Evolutionary conservation across 53 echinoderm and acorn worm genomes (phyloP).

Genomic region (Arbacia lixula): DNA sequence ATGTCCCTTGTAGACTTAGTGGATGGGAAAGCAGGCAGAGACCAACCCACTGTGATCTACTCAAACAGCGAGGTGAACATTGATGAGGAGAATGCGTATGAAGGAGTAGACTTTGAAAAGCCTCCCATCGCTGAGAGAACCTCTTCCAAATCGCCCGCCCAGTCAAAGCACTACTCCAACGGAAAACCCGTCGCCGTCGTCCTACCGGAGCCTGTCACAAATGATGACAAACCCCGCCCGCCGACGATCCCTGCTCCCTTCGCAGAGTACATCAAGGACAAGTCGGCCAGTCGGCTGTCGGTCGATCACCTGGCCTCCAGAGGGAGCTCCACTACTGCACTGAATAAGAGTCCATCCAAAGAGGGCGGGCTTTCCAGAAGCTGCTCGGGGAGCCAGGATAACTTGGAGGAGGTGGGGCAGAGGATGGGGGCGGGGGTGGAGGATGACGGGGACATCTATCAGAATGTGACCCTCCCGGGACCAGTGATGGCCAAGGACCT

Average conservation of each 20-base stretch:
- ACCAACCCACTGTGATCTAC: neutral
- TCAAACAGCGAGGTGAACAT: neutral
- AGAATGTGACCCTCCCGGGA: neutral
- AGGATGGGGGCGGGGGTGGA: neutral
- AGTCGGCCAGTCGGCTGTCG: neutral
- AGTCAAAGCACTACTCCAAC: neutral
- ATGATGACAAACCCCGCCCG: neutral
- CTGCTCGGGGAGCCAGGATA: neutral
- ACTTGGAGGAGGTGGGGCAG: neutral
- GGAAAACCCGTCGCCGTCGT: slow-evolving; percentile 27
- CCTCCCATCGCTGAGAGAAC: neutral
- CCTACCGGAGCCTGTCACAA: neutral
- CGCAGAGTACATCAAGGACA: neutral
- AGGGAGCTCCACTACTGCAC: neutral
- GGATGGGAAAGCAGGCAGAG: too few species aligned
- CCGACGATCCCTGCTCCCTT: slow-evolving; percentile 6
- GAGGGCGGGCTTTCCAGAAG: too few species aligned
- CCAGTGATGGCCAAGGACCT: slow-evolving; percentile 7
- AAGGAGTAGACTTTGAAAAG: slow-evolving; percentile 15
- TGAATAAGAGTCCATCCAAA: too few species aligned
- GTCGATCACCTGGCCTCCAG: neutral
- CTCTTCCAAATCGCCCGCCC: slow-evolving; percentile 1
- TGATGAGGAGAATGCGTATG: slow-evolving; percentile 1
- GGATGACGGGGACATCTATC: slow-evolving; percentile 11
- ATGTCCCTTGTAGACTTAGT: too few species aligned